Evolutionary conservation across 2,888 invertebrate species (phyloP).

Genomic region (Heliconius aoede): DNA sequence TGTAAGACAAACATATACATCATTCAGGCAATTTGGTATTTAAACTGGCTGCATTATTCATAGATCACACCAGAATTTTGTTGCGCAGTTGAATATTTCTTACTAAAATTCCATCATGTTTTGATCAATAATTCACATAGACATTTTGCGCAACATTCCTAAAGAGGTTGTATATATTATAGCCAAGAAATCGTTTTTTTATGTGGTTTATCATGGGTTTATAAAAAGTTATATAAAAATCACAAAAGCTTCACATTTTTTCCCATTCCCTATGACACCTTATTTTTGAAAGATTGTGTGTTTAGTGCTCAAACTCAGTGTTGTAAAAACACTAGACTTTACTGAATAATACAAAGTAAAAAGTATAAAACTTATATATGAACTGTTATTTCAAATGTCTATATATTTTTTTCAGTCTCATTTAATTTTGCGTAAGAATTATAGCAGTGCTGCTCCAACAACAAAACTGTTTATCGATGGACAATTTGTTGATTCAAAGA

Average conservation of each 20-base stretch:
- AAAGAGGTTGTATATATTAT: conserved; percentile 37
- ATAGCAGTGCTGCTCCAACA: conserved; percentile 86
- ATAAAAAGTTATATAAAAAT: no score
- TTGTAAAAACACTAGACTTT: background rate
- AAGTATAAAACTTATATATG: background rate
- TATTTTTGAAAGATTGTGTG: no score
- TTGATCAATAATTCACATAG: conserved; percentile 58
- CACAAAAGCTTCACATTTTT: no score
- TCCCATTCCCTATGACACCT: no score
- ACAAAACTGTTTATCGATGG: conserved; percentile 98
- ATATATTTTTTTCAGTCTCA: conserved; percentile 59
- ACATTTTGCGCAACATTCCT: conserved; percentile 49
- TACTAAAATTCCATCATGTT: conserved; percentile 56
- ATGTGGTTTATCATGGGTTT: background rate
- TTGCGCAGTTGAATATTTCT: conserved; percentile 64
- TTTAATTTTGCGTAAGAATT: conserved; percentile 69
- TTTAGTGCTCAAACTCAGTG: no score
- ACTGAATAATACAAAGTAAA: background rate
- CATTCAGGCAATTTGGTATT: conserved; percentile 67
- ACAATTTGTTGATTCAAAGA: conserved; percentile 95
- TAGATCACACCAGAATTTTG: conserved; percentile 51
- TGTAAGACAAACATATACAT: conserved; percentile 55
- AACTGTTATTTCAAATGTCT: background rate
- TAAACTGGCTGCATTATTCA: conserved; percentile 66
- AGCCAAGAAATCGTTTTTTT: conserved; percentile 1